Evolutionary conservation across 2,888 invertebrate species (phyloP).

Genomic region (Aromia moschata): DNA sequence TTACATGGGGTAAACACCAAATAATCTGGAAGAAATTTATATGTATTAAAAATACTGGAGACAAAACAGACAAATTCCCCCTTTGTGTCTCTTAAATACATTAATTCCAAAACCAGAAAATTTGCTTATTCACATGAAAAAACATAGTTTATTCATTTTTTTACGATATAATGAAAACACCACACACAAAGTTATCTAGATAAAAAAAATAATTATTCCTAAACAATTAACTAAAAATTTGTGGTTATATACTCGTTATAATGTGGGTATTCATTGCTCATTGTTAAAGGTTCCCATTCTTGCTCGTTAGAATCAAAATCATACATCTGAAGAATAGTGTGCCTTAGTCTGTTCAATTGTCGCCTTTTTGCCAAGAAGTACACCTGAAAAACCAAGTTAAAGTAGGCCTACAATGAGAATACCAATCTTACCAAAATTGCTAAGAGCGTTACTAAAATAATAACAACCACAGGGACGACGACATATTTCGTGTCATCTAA

Average conservation of each 20-base stretch:
- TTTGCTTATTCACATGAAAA: too few relatives aligned
- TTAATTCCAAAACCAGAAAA: too few relatives aligned
- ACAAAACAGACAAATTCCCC: too few relatives aligned
- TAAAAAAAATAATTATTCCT: not conserved
- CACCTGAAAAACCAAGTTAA: slow-evolving; percentile 57
- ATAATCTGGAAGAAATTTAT: too few relatives aligned
- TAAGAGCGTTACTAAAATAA: slow-evolving; percentile 57
- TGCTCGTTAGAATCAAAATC: slow-evolving; percentile 76
- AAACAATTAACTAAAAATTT: slow-evolving; percentile 16
- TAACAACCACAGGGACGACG: slow-evolving; percentile 59
- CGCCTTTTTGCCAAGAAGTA: slow-evolving; percentile 65
- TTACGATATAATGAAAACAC: too few relatives aligned
- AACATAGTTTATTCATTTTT: too few relatives aligned
- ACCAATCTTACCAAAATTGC: slow-evolving; percentile 56
- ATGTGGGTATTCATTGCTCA: slow-evolving; percentile 56
- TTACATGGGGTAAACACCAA: too few relatives aligned
- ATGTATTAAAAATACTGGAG: too few relatives aligned
- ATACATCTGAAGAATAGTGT: slow-evolving; percentile 73
- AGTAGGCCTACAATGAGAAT: not conserved
- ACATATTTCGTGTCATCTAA: slow-evolving; percentile 55
- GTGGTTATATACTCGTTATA: slow-evolving; percentile 43
- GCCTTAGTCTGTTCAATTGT: slow-evolving; percentile 68
- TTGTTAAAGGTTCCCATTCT: slow-evolving; percentile 72
- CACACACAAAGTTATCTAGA: not conserved
- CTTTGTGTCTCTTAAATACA: too few relatives aligned